These are phyloP conservation scores for Platyrinchus mystaceus DNA, from an alignment of 2,797 vertebrate species.

Conservation along the genomic window DNA sequence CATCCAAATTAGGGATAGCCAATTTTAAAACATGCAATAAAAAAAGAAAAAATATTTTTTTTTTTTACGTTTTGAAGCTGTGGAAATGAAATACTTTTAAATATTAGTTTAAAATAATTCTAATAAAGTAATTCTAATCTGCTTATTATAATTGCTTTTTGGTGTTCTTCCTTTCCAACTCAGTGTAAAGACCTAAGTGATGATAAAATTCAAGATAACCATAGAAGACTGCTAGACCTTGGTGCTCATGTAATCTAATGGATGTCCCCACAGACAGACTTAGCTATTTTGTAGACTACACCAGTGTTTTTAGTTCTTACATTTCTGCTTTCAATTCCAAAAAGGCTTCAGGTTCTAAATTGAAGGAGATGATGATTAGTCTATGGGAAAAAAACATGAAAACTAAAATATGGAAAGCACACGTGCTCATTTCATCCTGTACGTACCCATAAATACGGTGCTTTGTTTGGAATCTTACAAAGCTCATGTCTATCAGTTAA, in stretches of 20 bases:
- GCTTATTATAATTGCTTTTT: neutral
- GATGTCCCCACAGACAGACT: neutral
- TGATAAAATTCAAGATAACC: neutral
- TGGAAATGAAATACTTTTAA: neutral
- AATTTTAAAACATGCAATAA: neutral
- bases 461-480: neutral
- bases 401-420: accelerated
- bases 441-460: neutral
- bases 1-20: neutral
- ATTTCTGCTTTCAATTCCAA: neutral
- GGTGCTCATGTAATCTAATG: neutral
- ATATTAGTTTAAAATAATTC: neutral
- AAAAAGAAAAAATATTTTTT: neutral
- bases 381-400: neutral
- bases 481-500: neutral
- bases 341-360: neutral
- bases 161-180: neutral
- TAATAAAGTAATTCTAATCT: neutral
- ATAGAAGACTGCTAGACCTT: neutral
- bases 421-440: neutral
- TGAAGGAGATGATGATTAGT: neutral
- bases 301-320: neutral
- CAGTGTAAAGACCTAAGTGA: neutral
- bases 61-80: neutral
- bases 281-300: neutral